These are phyloP conservation scores for Coregonus ussuriensis DNA, from an alignment of 2,797 vertebrate species.

Conservation along the genomic window DNA sequence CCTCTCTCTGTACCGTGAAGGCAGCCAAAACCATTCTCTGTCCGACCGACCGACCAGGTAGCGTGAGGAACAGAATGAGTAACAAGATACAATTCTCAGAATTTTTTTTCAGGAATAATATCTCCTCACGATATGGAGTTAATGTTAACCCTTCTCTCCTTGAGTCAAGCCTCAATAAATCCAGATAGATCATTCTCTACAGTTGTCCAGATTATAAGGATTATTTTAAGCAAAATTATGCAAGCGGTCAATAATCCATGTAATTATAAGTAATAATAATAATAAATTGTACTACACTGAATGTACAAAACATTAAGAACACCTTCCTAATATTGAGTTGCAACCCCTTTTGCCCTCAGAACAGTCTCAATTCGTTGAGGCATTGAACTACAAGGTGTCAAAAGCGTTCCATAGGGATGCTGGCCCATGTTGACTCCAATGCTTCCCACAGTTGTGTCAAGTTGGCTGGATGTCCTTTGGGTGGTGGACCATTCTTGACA, in stretches of 20 bases:
- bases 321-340: no score
- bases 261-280: not conserved
- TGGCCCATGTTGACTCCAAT: no score
- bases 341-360: no score
- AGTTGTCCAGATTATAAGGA: slow-evolving; percentile 35
- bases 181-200: slow-evolving; percentile 36
- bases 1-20: not conserved
- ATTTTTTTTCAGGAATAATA: not conserved
- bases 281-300: not conserved
- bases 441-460: no score
- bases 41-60: not conserved
- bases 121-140: not conserved
- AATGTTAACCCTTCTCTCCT: not conserved
- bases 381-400: no score
- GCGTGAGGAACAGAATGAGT: not conserved
- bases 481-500: no score
- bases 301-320: no score
- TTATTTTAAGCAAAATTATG: slow-evolving; percentile 50
- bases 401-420: no score
- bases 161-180: slow-evolving; percentile 46
- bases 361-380: no score
- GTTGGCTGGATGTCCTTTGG: no score
- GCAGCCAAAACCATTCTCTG: not conserved
- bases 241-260: not conserved
- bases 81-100: not conserved